A percentile compares a stretch with the other conserved stretches of the same genome.
Conservation (phyloP, 2,888 invertebrate species). For the Caradrina kadenii region DNA sequence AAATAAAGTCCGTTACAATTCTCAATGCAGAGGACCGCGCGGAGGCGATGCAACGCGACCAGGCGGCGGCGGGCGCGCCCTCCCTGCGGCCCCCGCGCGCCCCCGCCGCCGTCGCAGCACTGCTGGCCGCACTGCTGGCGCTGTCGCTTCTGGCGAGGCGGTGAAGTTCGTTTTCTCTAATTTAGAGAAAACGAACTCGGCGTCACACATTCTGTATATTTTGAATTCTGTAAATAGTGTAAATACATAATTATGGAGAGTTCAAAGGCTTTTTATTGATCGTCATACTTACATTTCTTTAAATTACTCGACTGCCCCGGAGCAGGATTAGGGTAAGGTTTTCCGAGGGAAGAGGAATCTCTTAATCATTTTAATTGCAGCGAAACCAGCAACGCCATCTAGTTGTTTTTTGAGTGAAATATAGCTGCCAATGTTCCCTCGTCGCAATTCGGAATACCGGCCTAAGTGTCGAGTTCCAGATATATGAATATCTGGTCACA, state of each 20-base stretch:
- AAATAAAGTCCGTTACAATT: too few species aligned
- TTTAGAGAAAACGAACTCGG: background rate
- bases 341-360: too few species aligned
- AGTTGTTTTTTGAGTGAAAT: too few species aligned
- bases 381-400: too few species aligned
- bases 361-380: too few species aligned
- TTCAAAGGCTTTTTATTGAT: background rate
- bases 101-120: conserved; percentile 14
- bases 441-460: too few species aligned
- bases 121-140: conserved; percentile 11
- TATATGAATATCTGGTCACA: too few species aligned
- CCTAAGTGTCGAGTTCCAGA: too few species aligned
- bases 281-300: too few species aligned
- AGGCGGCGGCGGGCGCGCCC: conserved; percentile 51
- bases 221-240: conserved; percentile 62
- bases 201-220: conserved; percentile 52
- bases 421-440: too few species aligned
- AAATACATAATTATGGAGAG: conserved; percentile 47
- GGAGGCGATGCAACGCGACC: conserved; percentile 93
- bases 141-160: conserved; percentile 4
- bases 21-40: conserved; percentile 61
- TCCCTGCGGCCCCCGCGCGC: background rate
- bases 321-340: too few species aligned
- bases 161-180: conserved; percentile 1
- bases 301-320: too few species aligned